These are phyloP conservation scores for Thermophis baileyi DNA, from an alignment of 2,113 vertebrate species.

Conservation along the genomic window DNA sequence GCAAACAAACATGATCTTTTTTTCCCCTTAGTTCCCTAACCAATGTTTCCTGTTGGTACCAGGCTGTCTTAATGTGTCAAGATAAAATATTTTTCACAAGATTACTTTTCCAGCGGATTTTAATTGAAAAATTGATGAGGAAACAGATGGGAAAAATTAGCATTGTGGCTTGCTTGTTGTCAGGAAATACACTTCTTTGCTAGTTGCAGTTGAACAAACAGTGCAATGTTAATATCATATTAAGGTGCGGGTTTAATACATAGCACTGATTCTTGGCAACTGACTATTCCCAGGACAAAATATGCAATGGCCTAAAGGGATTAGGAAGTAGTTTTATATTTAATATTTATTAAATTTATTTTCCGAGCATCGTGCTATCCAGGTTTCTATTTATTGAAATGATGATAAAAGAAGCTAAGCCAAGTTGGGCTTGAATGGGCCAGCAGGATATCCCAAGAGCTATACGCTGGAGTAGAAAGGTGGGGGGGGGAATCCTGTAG, in stretches of 20 bases:
- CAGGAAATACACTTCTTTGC: neutral
- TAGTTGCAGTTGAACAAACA: neutral
- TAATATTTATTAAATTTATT: neutral
- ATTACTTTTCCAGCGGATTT: neutral
- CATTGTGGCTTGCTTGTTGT: neutral
- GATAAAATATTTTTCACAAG: neutral
- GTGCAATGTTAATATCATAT: neutral
- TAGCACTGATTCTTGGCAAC: neutral
- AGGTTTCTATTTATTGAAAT: neutral
- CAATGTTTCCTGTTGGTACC: neutral
- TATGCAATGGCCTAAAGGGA: neutral
- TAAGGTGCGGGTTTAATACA: neutral
- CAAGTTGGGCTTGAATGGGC: neutral
- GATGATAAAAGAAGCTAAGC: neutral
- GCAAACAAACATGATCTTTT: neutral
- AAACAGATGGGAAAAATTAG: neutral
- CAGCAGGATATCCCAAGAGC: neutral
- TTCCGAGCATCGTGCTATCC: neutral
- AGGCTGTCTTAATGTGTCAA: neutral
- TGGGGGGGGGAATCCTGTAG: neutral
- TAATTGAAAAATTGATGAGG: neutral
- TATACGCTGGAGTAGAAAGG: neutral
- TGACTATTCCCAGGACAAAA: neutral
- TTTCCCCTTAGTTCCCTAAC: neutral
- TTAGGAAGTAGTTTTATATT: neutral